These are phyloP conservation scores for Synergus gifuensis DNA, from an alignment of 2,888 invertebrate genomes.

Conservation along the genomic window DNA sequence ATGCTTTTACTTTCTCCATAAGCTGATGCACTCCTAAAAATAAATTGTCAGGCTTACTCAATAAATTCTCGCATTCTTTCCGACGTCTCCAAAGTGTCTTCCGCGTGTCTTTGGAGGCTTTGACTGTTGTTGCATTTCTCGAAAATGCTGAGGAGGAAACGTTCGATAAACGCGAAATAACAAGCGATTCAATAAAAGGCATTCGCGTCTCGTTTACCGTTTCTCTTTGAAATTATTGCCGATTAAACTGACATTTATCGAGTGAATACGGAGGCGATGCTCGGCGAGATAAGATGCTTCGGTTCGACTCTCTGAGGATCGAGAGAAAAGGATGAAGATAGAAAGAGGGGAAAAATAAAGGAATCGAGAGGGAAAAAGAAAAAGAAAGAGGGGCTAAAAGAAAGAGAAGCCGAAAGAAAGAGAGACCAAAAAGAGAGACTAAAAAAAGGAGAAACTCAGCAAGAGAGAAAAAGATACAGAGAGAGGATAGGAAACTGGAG, in stretches of 20 bases:
- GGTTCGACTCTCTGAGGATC: slow-evolving; percentile 24
- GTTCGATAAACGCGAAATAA: slow-evolving; percentile 40
- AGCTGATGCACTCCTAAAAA: slow-evolving; percentile 7
- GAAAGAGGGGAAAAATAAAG: neutral
- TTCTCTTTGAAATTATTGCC: slow-evolving; percentile 36
- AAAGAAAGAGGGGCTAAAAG: neutral
- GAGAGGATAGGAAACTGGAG: neutral
- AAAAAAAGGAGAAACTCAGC: neutral
- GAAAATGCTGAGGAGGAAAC: slow-evolving; percentile 34
- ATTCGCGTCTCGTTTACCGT: slow-evolving; percentile 41
- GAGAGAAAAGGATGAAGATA: neutral
- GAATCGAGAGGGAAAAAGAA: neutral
- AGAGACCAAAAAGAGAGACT: neutral
- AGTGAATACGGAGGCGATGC: slow-evolving; percentile 40
- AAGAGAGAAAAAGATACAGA: neutral
- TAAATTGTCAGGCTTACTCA: slow-evolving; percentile 1
- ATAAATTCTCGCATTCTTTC: slow-evolving; percentile 23
- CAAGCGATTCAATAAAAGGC: slow-evolving; percentile 42
- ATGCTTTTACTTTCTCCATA: neutral
- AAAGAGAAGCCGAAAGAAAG: neutral
- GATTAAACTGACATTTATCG: slow-evolving; percentile 42
- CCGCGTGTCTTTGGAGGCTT: neutral
- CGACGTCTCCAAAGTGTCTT: slow-evolving; percentile 26
- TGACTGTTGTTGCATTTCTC: slow-evolving; percentile 23
- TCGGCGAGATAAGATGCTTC: slow-evolving; percentile 35